Conservation (phyloP, 2,113 vertebrate species). For the Pterocles burchelli region DNA sequence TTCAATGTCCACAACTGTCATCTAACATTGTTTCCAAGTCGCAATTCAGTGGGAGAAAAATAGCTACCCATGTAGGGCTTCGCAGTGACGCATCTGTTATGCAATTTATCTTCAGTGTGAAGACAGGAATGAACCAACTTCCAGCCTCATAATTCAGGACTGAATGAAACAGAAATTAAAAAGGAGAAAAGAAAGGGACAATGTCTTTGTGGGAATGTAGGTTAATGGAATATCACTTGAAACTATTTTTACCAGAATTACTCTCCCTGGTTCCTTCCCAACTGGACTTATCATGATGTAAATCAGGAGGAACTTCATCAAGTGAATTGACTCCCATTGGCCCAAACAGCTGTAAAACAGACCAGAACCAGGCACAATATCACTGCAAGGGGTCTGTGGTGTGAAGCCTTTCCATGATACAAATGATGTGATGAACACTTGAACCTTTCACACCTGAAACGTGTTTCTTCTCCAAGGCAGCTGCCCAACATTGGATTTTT, state of each 20-base stretch:
- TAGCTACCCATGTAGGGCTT: constrained; percentile 25
- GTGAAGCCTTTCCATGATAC: background rate
- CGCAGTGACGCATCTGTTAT: constrained; percentile 19
- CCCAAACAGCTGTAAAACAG: background rate
- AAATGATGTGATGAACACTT: background rate
- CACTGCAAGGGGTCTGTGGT: background rate
- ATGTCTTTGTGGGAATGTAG: background rate
- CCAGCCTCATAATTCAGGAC: background rate
- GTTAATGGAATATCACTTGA: background rate
- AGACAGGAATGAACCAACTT: constrained; percentile 32
- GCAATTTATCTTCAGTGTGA: constrained; percentile 28
- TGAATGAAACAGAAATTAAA: background rate
- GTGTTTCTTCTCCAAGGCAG: background rate
- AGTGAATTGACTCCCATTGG: background rate
- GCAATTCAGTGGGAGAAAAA: constrained; percentile 57
- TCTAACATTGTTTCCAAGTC: constrained; percentile 54
- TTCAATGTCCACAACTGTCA: constrained; percentile 47
- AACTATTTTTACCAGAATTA: background rate
- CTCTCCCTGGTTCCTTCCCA: background rate
- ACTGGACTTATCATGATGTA: background rate
- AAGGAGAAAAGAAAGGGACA: background rate
- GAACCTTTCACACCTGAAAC: background rate
- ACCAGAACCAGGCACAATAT: background rate
- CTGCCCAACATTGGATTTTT: background rate
- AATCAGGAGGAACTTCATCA: constrained; percentile 11